Conservation (phyloP, 2,888 invertebrate species). For the Cordilura impudica region DNA sequence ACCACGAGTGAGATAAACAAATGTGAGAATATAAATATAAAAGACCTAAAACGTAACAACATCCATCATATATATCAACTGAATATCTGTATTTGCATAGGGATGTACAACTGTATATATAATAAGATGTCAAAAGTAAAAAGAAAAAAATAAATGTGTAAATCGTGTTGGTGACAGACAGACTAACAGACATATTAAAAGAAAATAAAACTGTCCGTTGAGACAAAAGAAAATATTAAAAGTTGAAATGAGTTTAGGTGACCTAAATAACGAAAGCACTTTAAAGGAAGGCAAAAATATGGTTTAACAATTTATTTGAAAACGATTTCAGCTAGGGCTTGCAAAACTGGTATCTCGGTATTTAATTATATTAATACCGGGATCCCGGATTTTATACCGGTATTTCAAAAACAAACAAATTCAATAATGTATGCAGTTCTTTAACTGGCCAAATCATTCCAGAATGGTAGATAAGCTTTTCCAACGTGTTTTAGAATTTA, state of each 20-base stretch:
- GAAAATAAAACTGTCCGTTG: neutral
- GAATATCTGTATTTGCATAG: neutral
- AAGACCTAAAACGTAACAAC: neutral
- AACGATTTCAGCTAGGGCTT: neutral
- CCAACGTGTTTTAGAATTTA: too few species aligned
- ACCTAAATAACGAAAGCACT: neutral
- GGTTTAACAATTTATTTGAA: constrained; percentile 14
- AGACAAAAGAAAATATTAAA: neutral
- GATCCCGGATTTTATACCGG: neutral
- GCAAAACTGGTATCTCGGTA: neutral
- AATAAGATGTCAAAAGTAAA: neutral
- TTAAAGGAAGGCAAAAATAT: neutral
- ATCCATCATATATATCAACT: neutral
- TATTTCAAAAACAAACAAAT: neutral
- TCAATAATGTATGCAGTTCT: too few species aligned
- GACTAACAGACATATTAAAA: neutral
- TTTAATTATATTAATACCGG: too few species aligned
- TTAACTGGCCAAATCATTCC: too few species aligned
- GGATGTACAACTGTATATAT: neutral
- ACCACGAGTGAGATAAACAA: constrained; percentile 25
- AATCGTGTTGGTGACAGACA: constrained; percentile 43
- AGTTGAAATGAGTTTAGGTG: constrained; percentile 9
- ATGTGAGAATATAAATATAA: neutral
- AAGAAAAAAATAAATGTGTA: constrained; percentile 18
- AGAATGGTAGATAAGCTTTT: too few species aligned